Conservation (phyloP, 2,888 invertebrate species). For the Ischnura elegans region DNA sequence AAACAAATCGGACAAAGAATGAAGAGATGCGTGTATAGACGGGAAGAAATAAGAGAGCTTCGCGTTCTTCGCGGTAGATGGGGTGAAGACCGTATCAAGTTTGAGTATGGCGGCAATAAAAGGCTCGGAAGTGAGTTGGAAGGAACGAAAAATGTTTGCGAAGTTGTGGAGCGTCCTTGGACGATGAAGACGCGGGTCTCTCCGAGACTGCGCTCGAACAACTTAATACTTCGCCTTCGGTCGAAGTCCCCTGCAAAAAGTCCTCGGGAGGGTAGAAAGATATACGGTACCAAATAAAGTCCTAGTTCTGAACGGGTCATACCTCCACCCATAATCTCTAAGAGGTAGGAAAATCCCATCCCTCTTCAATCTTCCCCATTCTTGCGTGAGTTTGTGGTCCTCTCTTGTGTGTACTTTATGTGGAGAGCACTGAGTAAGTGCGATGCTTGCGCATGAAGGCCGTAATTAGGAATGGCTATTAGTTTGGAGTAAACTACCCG, state of each 20-base stretch:
- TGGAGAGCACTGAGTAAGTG: background rate
- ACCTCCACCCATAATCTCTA: background rate
- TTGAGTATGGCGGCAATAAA: background rate
- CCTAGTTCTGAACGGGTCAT: background rate
- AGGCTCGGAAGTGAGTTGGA: background rate
- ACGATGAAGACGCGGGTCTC: background rate
- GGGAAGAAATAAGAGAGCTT: background rate
- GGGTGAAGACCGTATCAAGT: background rate
- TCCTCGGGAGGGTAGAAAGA: background rate
- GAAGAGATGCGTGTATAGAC: background rate
- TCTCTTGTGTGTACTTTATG: background rate
- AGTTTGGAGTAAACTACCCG: no score
- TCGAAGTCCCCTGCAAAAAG: background rate
- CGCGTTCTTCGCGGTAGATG: background rate
- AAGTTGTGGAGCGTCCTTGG: background rate
- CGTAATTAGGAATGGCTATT: background rate
- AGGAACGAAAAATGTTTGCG: slow-evolving; percentile 15
- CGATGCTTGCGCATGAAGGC: background rate
- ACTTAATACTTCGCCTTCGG: background rate
- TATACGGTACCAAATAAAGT: background rate
- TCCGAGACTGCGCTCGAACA: background rate
- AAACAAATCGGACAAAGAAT: background rate
- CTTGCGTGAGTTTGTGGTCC: background rate
- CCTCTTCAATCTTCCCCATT: background rate
- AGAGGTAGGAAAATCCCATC: background rate